These are phyloP conservation scores for Leptinotarsa rubiginosa DNA, from an alignment of 2,888 invertebrate species.

Conservation along the genomic window DNA sequence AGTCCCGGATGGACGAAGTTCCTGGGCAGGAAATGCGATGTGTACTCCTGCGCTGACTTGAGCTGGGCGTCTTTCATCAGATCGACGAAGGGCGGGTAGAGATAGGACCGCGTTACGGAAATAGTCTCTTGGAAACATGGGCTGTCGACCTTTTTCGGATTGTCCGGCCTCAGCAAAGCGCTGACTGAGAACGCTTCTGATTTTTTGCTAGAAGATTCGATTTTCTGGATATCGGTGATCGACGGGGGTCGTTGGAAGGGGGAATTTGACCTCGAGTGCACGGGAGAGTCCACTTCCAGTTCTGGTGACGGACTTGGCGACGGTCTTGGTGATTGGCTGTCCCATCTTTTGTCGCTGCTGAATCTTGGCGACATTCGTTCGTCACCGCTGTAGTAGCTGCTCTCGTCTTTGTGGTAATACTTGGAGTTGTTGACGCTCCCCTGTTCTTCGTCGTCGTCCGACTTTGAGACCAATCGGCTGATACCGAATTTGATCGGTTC, in stretches of 20 bases:
- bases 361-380: slow-evolving; percentile 63
- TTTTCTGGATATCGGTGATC: slow-evolving; percentile 64
- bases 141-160: slow-evolving; percentile 67
- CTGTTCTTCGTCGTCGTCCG: slow-evolving; percentile 73
- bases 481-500: slow-evolving; percentile 89
- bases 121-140: slow-evolving; percentile 58
- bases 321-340: slow-evolving; percentile 59
- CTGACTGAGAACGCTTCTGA: slow-evolving; percentile 88
- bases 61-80: slow-evolving; percentile 71
- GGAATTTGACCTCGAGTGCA: slow-evolving; percentile 69
- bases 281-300: slow-evolving; percentile 82
- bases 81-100: slow-evolving; percentile 76
- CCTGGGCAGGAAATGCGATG: slow-evolving; percentile 63
- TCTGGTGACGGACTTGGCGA: slow-evolving; percentile 74
- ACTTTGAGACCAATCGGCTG: slow-evolving; percentile 79
- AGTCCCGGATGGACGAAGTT: slow-evolving; percentile 70
- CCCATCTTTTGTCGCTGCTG: slow-evolving; percentile 56
- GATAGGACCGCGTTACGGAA: slow-evolving; percentile 70
- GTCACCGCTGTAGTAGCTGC: slow-evolving; percentile 71
- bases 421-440: slow-evolving; percentile 68
- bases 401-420: slow-evolving; percentile 66
- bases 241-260: slow-evolving; percentile 67
- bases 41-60: slow-evolving; percentile 63
- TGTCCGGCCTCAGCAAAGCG: slow-evolving; percentile 83
- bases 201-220: slow-evolving; percentile 71